These are phyloP conservation scores for Bufo gargarizans DNA, from an alignment of 2,113 vertebrate species.

Conservation along the genomic window DNA sequence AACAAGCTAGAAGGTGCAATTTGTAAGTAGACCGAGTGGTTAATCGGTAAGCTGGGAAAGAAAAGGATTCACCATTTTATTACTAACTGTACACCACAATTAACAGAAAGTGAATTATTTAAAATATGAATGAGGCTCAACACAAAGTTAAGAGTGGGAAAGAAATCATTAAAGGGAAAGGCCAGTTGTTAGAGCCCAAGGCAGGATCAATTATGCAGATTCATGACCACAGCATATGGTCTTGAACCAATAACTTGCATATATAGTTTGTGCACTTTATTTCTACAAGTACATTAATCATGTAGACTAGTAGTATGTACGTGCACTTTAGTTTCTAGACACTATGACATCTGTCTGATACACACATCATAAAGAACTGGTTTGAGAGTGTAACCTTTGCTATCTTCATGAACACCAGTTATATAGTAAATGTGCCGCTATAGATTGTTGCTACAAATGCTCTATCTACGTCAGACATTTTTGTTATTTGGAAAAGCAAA, in stretches of 20 bases:
- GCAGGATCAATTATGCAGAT: constrained; percentile 3
- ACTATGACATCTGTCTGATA: neutral
- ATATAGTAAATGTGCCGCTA: neutral
- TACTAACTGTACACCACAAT: constrained; percentile 3
- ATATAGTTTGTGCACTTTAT: neutral
- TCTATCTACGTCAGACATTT: neutral
- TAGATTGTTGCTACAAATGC: neutral
- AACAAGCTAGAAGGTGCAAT: neutral
- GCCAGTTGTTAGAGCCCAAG: constrained; percentile 27
- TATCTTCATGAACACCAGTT: neutral
- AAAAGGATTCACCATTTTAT: neutral
- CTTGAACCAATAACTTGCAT: neutral
- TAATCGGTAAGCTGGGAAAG: neutral
- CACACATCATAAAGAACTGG: neutral
- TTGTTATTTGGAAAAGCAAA: neutral
- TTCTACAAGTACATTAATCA: neutral
- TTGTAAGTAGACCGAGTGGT: neutral
- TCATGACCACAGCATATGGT: constrained; percentile 10
- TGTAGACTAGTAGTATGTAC: neutral
- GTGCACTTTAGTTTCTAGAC: neutral
- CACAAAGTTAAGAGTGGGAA: neutral
- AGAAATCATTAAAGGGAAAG: neutral
- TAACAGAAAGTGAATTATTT: constrained; percentile 16
- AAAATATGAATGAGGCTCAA: neutral
- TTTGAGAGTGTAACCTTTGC: neutral